phyloP scores from a whole-genome alignment of 2,113 vertebrate species.

The Catharus fuscescens region DNA sequence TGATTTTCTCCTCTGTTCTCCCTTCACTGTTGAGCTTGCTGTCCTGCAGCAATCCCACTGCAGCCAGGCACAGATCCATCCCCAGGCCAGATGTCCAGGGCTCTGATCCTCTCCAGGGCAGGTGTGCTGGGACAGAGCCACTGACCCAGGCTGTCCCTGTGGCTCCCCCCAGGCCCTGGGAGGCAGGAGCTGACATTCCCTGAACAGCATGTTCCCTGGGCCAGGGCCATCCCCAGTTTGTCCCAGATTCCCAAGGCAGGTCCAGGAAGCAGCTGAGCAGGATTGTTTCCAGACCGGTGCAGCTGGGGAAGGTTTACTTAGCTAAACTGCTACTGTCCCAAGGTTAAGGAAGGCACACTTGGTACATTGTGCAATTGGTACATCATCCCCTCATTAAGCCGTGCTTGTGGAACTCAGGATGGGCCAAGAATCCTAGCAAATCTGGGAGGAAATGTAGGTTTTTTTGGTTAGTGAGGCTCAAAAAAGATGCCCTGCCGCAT shows the following conservation, averaged over 20 bases:
- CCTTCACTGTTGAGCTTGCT: not conserved
- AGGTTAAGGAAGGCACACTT: not conserved
- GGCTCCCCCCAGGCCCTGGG: fast-evolving
- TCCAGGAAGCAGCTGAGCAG: not conserved
- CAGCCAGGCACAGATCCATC: not conserved
- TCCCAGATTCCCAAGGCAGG: not conserved
- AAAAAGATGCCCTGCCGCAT: fast-evolving
- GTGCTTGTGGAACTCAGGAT: not conserved
- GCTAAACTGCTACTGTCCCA: not conserved
- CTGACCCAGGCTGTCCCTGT: fast-evolving
- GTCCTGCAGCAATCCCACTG: not conserved
- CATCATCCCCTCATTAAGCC: not conserved
- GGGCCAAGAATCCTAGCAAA: not conserved
- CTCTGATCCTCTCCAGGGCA: not conserved
- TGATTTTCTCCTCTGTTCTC: not conserved
- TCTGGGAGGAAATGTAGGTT: not conserved
- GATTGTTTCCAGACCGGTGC: not conserved
- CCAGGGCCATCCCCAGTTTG: not conserved
- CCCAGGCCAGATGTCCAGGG: not conserved
- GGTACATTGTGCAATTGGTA: not conserved
- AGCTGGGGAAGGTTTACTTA: conserved; percentile 21
- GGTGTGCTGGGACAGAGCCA: not conserved
- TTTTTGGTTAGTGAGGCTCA: not conserved
- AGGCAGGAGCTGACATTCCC: not conserved
- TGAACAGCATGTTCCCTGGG: not conserved